Percentiles rank a stretch among this genome's conserved stretches.
phyloP scores from a whole-genome alignment of 2,888 invertebrate genomes.

The Drosophila histrio region DNA sequence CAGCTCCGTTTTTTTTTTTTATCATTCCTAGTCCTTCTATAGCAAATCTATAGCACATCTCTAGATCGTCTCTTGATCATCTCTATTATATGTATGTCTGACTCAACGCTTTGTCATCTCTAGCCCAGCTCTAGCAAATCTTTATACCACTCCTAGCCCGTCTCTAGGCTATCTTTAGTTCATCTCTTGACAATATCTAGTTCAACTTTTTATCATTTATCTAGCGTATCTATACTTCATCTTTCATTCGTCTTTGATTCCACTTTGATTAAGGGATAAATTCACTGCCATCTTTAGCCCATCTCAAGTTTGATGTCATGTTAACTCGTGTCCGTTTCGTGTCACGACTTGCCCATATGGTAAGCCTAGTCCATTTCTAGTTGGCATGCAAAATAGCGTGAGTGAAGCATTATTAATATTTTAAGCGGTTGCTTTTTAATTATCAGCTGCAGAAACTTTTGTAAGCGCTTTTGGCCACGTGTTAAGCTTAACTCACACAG shows the following conservation, averaged over 20 bases:
- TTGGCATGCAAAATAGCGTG: neutral
- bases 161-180: neutral
- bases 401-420: slow-evolving; percentile 31
- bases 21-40: no score
- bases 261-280: no score
- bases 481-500: slow-evolving; percentile 22
- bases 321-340: neutral
- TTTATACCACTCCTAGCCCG: neutral
- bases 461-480: slow-evolving; percentile 23
- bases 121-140: neutral
- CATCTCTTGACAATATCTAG: no score
- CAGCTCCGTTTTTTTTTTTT: no score
- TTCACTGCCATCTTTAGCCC: neutral
- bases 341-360: neutral
- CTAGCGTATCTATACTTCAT: no score
- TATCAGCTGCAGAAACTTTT: slow-evolving; percentile 20
- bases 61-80: no score
- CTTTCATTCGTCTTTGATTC: no score
- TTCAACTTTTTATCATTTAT: no score
- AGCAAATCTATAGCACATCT: no score
- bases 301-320: neutral
- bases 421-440: slow-evolving; percentile 45
- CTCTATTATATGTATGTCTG: no score
- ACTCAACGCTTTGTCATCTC: neutral
- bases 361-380: neutral